These are phyloP conservation scores for Anhinga rufa DNA, from an alignment of 2,113 vertebrate genomes.

Conservation along the genomic window DNA sequence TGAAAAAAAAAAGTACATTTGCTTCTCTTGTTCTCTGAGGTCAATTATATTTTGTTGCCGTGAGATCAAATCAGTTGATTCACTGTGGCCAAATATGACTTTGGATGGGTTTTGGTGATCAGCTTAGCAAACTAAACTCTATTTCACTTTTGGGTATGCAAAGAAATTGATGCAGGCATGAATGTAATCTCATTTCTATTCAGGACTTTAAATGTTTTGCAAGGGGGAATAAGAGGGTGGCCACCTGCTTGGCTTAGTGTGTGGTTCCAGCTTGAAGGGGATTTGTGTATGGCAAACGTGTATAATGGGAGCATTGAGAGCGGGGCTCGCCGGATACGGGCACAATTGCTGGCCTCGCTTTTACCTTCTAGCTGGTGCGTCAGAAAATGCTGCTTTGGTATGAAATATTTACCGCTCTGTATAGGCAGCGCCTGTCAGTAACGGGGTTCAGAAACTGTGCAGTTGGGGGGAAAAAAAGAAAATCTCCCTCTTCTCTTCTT, in stretches of 20 bases:
- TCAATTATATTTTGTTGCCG: background rate
- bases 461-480: fast-evolving
- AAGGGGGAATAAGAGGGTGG: background rate
- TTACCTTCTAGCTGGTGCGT: background rate
- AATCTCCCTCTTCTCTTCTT: background rate
- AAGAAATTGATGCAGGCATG: background rate
- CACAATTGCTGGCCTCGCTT: background rate
- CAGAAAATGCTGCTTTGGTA: background rate
- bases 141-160: fast-evolving
- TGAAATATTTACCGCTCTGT: background rate
- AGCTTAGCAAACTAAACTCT: background rate
- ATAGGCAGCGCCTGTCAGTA: background rate
- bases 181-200: background rate
- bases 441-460: background rate
- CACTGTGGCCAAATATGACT: background rate
- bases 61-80: background rate
- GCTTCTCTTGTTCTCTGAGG: background rate
- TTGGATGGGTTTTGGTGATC: background rate
- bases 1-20: background rate
- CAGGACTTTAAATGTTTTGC: background rate
- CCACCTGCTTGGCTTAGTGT: conserved; percentile 16
- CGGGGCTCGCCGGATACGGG: background rate
- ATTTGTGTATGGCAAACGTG: background rate
- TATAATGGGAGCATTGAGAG: background rate
- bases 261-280: background rate